Conservation (phyloP, 2,113 vertebrate genomes). For the Upupa epops region DNA sequence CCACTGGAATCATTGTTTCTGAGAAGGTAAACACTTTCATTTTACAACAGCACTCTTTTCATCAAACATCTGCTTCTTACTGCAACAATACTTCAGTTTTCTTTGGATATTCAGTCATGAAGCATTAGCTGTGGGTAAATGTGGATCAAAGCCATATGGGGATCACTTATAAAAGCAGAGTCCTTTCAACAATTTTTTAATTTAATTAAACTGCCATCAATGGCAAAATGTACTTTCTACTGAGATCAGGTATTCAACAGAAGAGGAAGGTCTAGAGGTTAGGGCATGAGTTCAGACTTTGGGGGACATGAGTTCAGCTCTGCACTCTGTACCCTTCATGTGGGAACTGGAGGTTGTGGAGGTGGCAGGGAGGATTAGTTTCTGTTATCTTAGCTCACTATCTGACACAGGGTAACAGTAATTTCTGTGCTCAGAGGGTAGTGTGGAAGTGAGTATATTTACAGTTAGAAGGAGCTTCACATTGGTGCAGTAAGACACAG, state of each 20-base stretch:
- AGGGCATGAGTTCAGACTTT: neutral
- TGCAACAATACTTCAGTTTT: neutral
- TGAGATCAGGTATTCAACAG: neutral
- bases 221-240: neutral
- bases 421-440: neutral
- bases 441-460: neutral
- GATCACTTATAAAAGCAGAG: conserved; percentile 24
- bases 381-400: neutral
- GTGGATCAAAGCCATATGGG: conserved; percentile 29
- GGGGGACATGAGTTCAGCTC: neutral
- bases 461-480: neutral
- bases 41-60: neutral
- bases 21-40: neutral
- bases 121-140: neutral
- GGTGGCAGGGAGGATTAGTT: neutral
- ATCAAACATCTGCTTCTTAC: conserved; percentile 12
- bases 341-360: neutral
- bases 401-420: fast-evolving
- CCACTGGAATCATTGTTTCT: neutral
- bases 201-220: conserved; percentile 2
- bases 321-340: neutral
- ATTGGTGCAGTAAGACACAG: neutral
- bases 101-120: neutral
- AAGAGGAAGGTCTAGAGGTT: neutral
- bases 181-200: neutral